Percentiles rank a stretch among this genome's conserved stretches.
These are phyloP conservation scores for Sycophila sp. DNA, from an alignment of 1,140 invertebrate genomes.

Conservation along the genomic window DNA sequence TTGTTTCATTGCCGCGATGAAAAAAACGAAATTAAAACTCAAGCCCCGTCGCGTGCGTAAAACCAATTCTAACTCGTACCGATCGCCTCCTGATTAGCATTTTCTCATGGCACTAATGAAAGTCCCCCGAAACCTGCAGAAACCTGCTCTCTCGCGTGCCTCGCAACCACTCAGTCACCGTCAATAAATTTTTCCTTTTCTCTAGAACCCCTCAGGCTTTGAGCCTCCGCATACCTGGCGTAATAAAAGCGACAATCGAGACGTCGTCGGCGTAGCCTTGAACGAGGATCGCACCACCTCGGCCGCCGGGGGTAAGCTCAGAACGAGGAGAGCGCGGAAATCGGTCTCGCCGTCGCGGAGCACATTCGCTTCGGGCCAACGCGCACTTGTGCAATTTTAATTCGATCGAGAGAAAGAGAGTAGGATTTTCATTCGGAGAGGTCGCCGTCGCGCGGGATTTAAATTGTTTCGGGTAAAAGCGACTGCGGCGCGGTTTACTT, in stretches of 20 bases:
- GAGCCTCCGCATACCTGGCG: background rate
- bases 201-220: too few species aligned
- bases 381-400: background rate
- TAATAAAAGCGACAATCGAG: background rate
- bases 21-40: too few species aligned
- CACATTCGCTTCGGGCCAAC: background rate
- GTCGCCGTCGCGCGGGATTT: background rate
- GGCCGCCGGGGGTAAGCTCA: background rate
- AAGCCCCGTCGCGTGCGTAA: too few species aligned
- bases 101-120: too few species aligned
- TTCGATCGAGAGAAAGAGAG: background rate
- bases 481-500: background rate
- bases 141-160: too few species aligned
- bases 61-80: too few species aligned
- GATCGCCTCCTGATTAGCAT: too few species aligned
- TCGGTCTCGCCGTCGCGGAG: background rate
- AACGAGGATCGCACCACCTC: background rate
- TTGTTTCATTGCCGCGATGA: too few species aligned
- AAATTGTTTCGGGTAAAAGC: background rate
- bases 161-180: too few species aligned
- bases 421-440: background rate
- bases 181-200: background rate
- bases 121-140: too few species aligned
- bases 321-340: background rate
- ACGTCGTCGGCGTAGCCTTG: background rate